Conservation (phyloP, 2,113 vertebrate species). For the Ascaphus truei region DNA sequence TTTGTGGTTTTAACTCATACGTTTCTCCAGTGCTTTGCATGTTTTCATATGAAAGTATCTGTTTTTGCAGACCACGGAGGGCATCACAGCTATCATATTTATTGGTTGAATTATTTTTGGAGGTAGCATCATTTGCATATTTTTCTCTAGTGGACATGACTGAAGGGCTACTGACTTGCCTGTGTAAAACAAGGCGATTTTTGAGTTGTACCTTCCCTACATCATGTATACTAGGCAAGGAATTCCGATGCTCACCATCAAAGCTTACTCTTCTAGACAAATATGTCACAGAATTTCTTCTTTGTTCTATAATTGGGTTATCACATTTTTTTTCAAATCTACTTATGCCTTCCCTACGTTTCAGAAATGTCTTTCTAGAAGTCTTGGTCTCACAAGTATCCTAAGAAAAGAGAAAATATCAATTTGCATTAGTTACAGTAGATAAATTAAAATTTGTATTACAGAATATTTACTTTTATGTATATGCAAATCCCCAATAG, state of each 20-base stretch:
- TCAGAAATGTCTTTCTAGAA: constrained; percentile 43
- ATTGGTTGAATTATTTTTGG: background rate
- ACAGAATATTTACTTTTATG: too few relatives aligned
- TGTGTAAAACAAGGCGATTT: background rate
- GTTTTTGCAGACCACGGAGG: background rate
- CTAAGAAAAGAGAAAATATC: constrained; percentile 34
- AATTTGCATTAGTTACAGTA: too few relatives aligned
- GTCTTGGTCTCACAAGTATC: background rate
- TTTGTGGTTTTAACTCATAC: background rate
- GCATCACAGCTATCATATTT: background rate
- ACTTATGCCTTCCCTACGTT: constrained; percentile 32
- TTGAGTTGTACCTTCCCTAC: background rate
- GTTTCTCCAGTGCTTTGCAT: background rate
- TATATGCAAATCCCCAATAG: too few relatives aligned
- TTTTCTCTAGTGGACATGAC: background rate
- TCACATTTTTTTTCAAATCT: constrained; percentile 44
- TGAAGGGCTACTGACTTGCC: constrained; percentile 4
- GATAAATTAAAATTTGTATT: too few relatives aligned
- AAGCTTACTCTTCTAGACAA: constrained; percentile 29
- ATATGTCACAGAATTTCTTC: constrained; percentile 3
- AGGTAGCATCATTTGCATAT: background rate
- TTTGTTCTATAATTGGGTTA: constrained; percentile 23
- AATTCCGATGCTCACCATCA: background rate
- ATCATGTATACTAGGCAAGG: background rate
- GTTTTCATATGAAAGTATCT: background rate